phyloP scores from a whole-genome alignment of 2,888 invertebrate genomes.

The Galeopsomyia nigrocyanea region DNA sequence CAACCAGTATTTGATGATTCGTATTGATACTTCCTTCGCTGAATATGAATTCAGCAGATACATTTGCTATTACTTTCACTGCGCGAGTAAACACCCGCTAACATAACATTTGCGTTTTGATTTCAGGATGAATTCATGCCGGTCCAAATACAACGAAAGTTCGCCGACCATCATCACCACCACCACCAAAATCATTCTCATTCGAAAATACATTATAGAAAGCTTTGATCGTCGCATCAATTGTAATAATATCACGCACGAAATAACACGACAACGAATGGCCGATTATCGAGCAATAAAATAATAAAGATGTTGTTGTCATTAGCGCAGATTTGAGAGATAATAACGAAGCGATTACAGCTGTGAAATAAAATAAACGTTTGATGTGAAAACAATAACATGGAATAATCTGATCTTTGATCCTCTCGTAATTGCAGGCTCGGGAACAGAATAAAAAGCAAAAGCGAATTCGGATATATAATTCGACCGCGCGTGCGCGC shows the following conservation, averaged over 20 bases:
- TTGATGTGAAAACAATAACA: background rate
- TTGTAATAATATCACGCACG: no score
- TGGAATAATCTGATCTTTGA: slow-evolving; percentile 1
- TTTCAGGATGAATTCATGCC: slow-evolving; percentile 33
- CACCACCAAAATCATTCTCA: no score
- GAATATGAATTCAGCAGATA: no score
- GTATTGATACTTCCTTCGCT: no score
- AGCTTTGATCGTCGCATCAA: no score
- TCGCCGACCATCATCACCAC: slow-evolving; percentile 9
- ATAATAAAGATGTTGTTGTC: no score
- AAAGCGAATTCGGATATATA: background rate
- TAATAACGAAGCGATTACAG: slow-evolving; percentile 15
- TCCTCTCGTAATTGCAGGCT: background rate
- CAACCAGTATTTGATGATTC: no score
- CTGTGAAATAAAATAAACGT: slow-evolving; percentile 38
- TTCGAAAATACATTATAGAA: no score
- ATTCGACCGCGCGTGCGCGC: slow-evolving; percentile 8
- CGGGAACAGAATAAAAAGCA: background rate
- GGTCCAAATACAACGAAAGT: background rate
- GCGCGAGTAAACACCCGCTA: background rate
- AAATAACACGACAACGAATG: no score
- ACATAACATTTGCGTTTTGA: slow-evolving; percentile 9
- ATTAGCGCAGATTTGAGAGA: background rate
- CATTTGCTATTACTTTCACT: no score
- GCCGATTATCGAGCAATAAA: no score